Evolutionary conservation across 1,140 invertebrate genomes (phyloP), one percentile per base, ranked within the genome.

Genomic region (Semibalanus balanoides): DNA sequence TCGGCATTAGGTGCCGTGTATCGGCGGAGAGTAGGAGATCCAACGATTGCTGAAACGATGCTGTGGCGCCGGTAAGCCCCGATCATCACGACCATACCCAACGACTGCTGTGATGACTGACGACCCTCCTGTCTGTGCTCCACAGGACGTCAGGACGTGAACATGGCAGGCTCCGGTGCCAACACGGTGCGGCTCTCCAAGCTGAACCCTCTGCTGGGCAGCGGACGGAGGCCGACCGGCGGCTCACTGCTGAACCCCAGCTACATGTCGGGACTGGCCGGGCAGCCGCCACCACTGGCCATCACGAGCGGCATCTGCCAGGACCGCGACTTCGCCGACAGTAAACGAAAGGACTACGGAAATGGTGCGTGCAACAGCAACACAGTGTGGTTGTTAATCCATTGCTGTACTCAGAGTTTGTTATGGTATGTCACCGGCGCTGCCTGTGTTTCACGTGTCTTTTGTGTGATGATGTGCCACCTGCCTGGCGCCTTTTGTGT

Each of bases 171-270:
- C 9, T 72, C 70, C 1, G 83, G 83, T 27, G 83, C 83, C 5
- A 83, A 83, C 75, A 83, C 79, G 30, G 82, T 81, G 29, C 82
- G 82, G 27, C 76, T 83, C 51, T 81, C 82, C 72, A 81, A 81
- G 51, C 77, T 81, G 29, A 83, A 80, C 77, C 80, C 80, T 3
- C 77, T 71, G n/a, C 73, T 81, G 28, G 74, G 78, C 0, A 75
- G 78, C 30, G 79, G 79, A 3, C 77, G 77, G 29, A 80, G 78
- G 70, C 74, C 74, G 74, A 31, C 73, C 19, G 76, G 78, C 35
- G 78, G 80, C 11, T 79, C 84, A 5, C 77, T 87, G 73, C 78
- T 87, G 29, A 87, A 87, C 80, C 86, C 86, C 0, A 86, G 84
- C 77, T 87, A 87, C 78, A 79, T 87, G 79, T 84, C 78, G n/a